Evolutionary conservation across 2,113 vertebrate genomes (phyloP).

Genomic region (Blennius ocellaris): DNA sequence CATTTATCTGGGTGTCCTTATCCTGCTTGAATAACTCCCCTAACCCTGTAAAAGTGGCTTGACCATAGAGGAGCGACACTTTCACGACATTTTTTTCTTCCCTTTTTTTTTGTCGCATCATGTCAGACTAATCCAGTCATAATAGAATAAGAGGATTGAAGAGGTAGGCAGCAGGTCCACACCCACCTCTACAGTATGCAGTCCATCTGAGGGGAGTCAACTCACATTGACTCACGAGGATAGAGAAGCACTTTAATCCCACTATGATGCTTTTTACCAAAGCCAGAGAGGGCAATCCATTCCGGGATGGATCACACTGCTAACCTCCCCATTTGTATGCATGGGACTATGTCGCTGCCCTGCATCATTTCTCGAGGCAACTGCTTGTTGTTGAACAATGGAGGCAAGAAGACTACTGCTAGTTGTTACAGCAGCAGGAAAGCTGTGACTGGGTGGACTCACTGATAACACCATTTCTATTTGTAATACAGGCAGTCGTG

Average conservation of each 20-base stretch:
- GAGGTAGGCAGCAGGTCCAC: too few relatives aligned
- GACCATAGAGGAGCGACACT: too few relatives aligned
- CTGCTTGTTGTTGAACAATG: conserved; percentile 61
- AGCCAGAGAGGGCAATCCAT: conserved; percentile 37
- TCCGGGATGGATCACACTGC: conserved; percentile 59
- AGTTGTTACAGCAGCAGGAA: conserved; percentile 59
- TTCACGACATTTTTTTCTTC: too few relatives aligned
- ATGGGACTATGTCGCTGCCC: conserved; percentile 62
- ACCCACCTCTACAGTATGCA: conserved; percentile 11
- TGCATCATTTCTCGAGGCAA: conserved; percentile 60
- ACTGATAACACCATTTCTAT: neutral
- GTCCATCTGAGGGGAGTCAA: conserved; percentile 53
- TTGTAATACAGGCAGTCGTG: neutral
- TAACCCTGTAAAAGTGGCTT: too few relatives aligned
- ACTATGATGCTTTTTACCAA: conserved; percentile 25
- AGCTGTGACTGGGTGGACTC: conserved; percentile 35
- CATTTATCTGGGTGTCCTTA: too few relatives aligned
- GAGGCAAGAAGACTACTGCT: conserved; percentile 42
- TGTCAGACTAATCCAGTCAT: too few relatives aligned
- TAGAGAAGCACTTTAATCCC: conserved; percentile 40
- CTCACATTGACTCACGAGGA: conserved; percentile 27
- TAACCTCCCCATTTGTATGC: conserved; percentile 68
- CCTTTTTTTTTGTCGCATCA: too few relatives aligned
- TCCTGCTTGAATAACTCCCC: too few relatives aligned
- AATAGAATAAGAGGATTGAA: too few relatives aligned